Percentiles rank a stretch among this genome's conserved stretches.
These are phyloP conservation scores for Baronia brevicornis DNA, from an alignment of 2,888 invertebrate genomes.

Conservation along the genomic window DNA sequence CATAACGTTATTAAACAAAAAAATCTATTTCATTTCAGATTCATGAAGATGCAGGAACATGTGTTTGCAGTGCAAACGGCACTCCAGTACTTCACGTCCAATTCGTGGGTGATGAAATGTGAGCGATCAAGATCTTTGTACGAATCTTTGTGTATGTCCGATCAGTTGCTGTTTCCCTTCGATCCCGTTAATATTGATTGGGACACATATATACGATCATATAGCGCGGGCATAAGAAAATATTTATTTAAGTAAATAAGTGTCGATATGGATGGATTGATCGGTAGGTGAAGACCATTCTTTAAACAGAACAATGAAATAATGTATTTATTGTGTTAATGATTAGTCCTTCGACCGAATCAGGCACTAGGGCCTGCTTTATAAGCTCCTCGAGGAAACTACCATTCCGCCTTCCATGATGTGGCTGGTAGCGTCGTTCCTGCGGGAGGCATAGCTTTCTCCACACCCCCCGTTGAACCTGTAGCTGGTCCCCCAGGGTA, in stretches of 20 bases:
- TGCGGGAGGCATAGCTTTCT: too few relatives aligned
- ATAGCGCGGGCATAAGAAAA: constrained; percentile 16
- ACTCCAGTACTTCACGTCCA: constrained; percentile 21
- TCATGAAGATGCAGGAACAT: constrained; percentile 28
- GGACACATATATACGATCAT: constrained; percentile 22
- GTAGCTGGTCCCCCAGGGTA: too few relatives aligned
- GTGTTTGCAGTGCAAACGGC: constrained; percentile 16
- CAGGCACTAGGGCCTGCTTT: too few relatives aligned
- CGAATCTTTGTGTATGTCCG: constrained; percentile 12
- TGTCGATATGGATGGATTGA: too few relatives aligned
- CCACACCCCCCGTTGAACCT: too few relatives aligned
- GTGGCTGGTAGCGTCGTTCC: too few relatives aligned
- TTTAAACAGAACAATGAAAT: too few relatives aligned
- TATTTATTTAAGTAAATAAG: constrained; percentile 7
- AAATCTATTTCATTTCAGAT: constrained; percentile 24
- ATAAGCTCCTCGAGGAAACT: too few relatives aligned
- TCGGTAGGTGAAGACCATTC: too few relatives aligned
- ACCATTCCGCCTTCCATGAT: too few relatives aligned
- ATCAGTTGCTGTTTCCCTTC: constrained; percentile 20
- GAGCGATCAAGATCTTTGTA: constrained; percentile 14
- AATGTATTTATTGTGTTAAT: too few relatives aligned
- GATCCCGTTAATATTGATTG: constrained; percentile 23
- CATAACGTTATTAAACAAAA: constrained; percentile 12
- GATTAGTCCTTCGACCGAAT: too few relatives aligned
- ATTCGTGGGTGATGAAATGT: constrained; percentile 21